Evolutionary conservation across 2,888 invertebrate genomes (phyloP), one percentile per base, ranked within the genome.

Genomic region (Orchestes rusci): DNA sequence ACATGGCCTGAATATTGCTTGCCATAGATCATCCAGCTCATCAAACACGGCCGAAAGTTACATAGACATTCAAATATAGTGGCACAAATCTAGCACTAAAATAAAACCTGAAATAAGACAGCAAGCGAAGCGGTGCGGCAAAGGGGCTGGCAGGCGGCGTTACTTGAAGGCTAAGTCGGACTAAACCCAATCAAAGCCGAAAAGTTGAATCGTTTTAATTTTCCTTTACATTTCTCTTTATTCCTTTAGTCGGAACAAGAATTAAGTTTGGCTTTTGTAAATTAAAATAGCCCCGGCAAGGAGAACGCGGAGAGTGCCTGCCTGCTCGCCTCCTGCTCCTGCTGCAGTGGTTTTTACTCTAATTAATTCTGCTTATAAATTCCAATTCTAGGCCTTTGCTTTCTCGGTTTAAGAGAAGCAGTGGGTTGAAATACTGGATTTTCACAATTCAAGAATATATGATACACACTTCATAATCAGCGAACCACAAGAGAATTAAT

Each of bases 261-360:
- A 70, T 70, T 70, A 70, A 70, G 70, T 70, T 70, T 70, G 70
- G 70, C 70, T 70, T 70, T 70, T 70, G 70, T 70, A 70, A 70
- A 70, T 70, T 70, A 70, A 70, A 70, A 70, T 70, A 68, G 70
- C 68, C 66, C 66, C 31, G 47, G 67, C 66, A 59, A 49, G 43
- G 35, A 35, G 36, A 17, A 28, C 35, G 33, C 16, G 66, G 58
- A 42, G 35, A 30, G 39, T 40, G 15, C 46, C 40, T 23, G 39
- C 35, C 40, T 28, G 45, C 43, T n/a, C n/a, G n/a, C n/a, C n/a
- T n/a, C 48, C 45, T 45, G 45, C 23, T 47, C 41, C 46, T 47
- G 66, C 66, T 65, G 69, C 68, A 66, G 70, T 66, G 70, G 69
- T 70, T 70, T 70, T 70, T 70, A 69, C 65, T 69, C 70, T 70